phyloP scores from a whole-genome alignment of 2,797 vertebrate species.

The Poeciliopsis infans region DNA sequence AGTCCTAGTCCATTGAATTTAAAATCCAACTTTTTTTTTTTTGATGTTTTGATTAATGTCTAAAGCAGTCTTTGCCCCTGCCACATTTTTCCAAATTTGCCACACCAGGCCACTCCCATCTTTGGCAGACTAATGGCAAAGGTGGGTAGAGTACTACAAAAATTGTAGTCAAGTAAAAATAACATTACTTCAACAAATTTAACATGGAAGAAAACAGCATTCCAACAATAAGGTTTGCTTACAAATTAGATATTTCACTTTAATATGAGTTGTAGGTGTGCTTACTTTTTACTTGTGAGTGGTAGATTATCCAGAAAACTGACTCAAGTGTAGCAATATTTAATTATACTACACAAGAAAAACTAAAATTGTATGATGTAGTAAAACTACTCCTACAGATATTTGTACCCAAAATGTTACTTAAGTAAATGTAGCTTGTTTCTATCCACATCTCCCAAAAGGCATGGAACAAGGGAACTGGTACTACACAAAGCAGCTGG shows the following conservation, averaged over 20 bases:
- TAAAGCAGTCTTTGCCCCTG: neutral
- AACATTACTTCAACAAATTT: neutral
- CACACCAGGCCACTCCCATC: neutral
- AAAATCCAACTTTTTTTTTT: neutral
- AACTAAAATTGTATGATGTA: neutral
- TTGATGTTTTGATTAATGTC: neutral
- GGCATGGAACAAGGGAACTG: neutral
- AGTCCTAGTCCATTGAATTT: neutral
- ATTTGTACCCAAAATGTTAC: neutral
- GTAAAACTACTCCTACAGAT: neutral
- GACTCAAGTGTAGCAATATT: neutral
- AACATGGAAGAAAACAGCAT: neutral
- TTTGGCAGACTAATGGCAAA: neutral
- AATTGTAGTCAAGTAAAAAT: neutral
- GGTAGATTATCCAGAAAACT: neutral
- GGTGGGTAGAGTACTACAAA: neutral
- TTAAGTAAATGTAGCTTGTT: neutral
- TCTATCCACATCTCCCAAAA: neutral
- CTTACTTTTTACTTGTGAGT: neutral
- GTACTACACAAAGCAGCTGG: constrained; percentile 1
- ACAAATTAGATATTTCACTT: neutral
- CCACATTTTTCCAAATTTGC: neutral
- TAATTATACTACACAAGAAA: neutral
- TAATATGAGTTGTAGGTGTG: neutral
- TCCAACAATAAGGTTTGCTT: neutral